phyloP scores from a whole-genome alignment of 2,113 vertebrate genomes.

The Suricata suricatta region DNA sequence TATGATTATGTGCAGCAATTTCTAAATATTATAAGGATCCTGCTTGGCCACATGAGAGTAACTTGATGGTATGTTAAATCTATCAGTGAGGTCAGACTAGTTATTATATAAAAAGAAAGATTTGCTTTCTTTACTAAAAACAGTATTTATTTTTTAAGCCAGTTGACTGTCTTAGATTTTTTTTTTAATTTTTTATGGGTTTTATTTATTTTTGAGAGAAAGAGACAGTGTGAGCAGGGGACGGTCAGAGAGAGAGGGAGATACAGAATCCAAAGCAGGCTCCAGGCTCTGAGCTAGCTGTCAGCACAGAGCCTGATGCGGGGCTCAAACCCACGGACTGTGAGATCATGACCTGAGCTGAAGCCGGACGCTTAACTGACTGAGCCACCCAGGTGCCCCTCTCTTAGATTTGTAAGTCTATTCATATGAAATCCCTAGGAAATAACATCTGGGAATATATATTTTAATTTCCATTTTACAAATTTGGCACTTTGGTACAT shows the following conservation, averaged over 20 bases:
- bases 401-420: slow-evolving; percentile 18
- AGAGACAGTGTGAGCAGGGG: too few relatives aligned
- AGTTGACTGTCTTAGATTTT: slow-evolving; percentile 13
- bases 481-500: neutral
- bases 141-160: neutral
- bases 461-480: neutral
- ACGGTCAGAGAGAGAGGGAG: too few relatives aligned
- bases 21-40: neutral
- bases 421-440: neutral
- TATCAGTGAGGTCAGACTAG: neutral
- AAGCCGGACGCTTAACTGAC: too few relatives aligned
- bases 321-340: too few relatives aligned
- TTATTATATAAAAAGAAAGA: neutral
- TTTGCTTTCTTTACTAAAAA: neutral
- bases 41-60: neutral
- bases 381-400: too few relatives aligned
- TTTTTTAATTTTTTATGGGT: too few relatives aligned
- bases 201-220: too few relatives aligned
- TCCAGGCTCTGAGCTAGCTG: too few relatives aligned
- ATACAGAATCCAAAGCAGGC: too few relatives aligned
- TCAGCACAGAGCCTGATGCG: too few relatives aligned
- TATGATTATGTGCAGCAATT: neutral
- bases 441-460: neutral
- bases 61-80: neutral
- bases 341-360: too few relatives aligned